Base-by-base conservation (phyloP, 2,113 vertebrate genomes). In the Origma solitaria region DNA sequence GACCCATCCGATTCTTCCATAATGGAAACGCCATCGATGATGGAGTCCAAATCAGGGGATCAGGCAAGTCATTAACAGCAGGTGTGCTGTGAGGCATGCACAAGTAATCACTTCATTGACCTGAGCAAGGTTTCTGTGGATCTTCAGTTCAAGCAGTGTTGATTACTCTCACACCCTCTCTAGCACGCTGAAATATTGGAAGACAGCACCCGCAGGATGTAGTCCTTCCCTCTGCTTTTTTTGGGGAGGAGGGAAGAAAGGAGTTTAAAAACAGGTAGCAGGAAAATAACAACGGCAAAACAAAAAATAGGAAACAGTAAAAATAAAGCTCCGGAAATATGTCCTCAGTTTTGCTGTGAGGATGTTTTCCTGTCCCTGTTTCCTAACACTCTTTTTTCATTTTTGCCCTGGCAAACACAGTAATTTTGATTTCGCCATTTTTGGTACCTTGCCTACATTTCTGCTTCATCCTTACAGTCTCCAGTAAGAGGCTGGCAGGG, bases 21-120 rank as follows among this genome's bases (percentile, higher is more conserved):
- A 95, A 95, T 1, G 96, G 97, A 17, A 98, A 98, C 7, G 92
- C 95, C 64, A 98, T 98, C 5, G 98, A 98, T 15, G 91, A 98
- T 21, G 98, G 98, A 24, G 91, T 98, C n/a, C 95, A 91, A 15
- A 96, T 98, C 62, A 89, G 3, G 0, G 98, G 98, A 77, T 68
- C 88, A 98, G 98, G 98, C 98, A 87, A 95, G 97, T 86, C 22
- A 24, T 13, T 8, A 30, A 19, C 17, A 94, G 64, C 35, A 56
- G 44, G 25, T 2, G 2, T 5, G 2, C 16, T 10, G 5, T 11
- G 21, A 71, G 18, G 8, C 0, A 1, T 2, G 4, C 38, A 30
- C 14, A 6, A 38, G 28, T 9, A 9, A 60, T 37, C 8, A 2
- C 10, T 51, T 45, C 13, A 24, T 45, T 42, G n/a, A 37, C 45